Base-by-base conservation (phyloP, 2,797 vertebrate species). In the Cyprinella venusta region DNA sequence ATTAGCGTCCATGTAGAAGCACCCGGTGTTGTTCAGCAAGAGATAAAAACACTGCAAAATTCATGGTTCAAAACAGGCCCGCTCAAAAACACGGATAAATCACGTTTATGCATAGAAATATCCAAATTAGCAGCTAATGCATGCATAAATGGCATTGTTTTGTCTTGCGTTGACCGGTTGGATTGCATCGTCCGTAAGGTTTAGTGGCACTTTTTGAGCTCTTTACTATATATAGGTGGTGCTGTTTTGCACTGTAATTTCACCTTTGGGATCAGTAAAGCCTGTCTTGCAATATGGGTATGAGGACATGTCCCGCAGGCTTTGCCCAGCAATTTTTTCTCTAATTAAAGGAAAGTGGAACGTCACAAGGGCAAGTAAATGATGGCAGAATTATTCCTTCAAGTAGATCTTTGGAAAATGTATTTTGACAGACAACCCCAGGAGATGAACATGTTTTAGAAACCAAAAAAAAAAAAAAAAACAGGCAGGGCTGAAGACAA, bases 321-420 rank as follows among this genome's bases (percentile, higher is more conserved):
- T 89, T 82, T 50, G 48, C 80, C 69, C 33, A 21, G n/a, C 1
- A 16, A 16, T 50, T 77, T 81, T 65, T 64, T 71, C 30, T 68
- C 84, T 86, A 82, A 89, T 88, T 91, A 90, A 83, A 76, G 36
- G 52, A 76, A 59, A 59, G 21, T 59, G 74, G 36, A 76, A 59
- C 5, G 5, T 42, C 54, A 76, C 36, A 76, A 76, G 74, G 36
- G 21, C 8, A 0, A 40, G 21, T 61, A 26, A 76, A 76, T 40
- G 1, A 59, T 59, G 21, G 16, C 36, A 40, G 33, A 88, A 85
- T 88, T 92, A 89, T 80, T 87, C 90, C 90, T 91, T 92, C 92
- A 94, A 94, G 93, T 93, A 92, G 90, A 92, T 90, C 91, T 88
- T 86, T 91, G 89, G 90, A 88, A 89, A 91, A 92, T 92, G 92